Conservation (phyloP, 2,113 vertebrate species). For the Archocentrus centrarchus region DNA sequence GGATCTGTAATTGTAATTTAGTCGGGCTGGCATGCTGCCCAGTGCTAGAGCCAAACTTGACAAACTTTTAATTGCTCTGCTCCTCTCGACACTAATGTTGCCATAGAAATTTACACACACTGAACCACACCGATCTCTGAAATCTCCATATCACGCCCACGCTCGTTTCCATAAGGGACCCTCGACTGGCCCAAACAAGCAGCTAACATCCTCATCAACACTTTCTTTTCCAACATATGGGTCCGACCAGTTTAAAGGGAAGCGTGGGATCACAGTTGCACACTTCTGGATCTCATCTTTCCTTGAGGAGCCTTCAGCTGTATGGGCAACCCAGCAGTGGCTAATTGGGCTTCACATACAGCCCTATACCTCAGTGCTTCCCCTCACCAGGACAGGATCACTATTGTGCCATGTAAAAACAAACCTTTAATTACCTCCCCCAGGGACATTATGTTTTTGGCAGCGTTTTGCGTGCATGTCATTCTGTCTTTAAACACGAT, state of each 20-base stretch:
- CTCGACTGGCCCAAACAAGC: constrained; percentile 52
- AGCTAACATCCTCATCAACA: constrained; percentile 56
- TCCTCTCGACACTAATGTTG: constrained; percentile 40
- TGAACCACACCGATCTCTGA: not conserved
- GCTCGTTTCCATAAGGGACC: constrained; percentile 21
- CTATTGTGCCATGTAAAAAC: constrained; percentile 24
- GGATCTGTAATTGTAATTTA: constrained; percentile 56
- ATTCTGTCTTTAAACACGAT: too few relatives aligned
- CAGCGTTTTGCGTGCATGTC: too few relatives aligned
- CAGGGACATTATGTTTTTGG: too few relatives aligned
- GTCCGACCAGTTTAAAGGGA: constrained; percentile 19
- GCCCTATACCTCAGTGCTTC: constrained; percentile 30
- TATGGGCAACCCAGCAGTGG: constrained; percentile 28
- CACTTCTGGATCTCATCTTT: constrained; percentile 36
- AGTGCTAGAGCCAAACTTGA: constrained; percentile 12
- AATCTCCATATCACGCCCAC: not conserved
- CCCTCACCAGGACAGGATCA: constrained; percentile 26
- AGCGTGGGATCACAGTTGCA: constrained; percentile 12
- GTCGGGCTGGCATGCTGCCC: constrained; percentile 41
- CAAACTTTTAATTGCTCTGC: constrained; percentile 71
- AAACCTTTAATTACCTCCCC: not conserved
- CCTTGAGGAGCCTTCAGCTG: constrained; percentile 37
- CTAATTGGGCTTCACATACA: constrained; percentile 47
- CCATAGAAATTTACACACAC: constrained; percentile 38
- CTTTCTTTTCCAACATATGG: constrained; percentile 29